Base-by-base conservation (phyloP, 2,797 vertebrate genomes). In the Trichosurus vulpecula region DNA sequence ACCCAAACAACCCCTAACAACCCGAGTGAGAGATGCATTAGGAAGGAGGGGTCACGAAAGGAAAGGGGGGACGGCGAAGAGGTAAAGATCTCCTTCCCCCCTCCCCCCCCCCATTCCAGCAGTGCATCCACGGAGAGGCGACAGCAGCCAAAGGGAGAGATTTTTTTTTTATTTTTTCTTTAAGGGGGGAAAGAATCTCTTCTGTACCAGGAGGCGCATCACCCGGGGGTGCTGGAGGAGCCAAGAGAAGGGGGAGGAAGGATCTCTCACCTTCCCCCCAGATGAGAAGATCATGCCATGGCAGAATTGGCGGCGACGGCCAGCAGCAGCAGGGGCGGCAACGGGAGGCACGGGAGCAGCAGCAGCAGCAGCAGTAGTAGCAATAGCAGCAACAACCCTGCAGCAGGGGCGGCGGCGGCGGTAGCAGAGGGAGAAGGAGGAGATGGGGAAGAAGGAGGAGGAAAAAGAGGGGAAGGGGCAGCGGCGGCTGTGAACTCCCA, bases 201-300 rank as follows among this genome's bases (percentile, higher is more conserved):
- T 96, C 95, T 96, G 96, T 25, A n/a, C 92, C 93, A 8, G 10
- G 74, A 97, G 81, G 95, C 56, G 2, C 74, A 47, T 51, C 41
- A 56, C 93, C 74, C 41, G 0, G 94, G 81, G 53, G 94, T 92
- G 56, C 92, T 29, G 27, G 57, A 6, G 54, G 74, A 53, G 55
- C 19, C 41, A 51, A 11, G 41, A 56, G 66, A 47, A 12, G 93
- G 93, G 93, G 95, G 93, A 96, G 94, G 87, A 87, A 93, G 95
- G 96, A 91, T 91, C 96, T 96, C 94, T 94, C 95, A 96, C 97
- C 97, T 66, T 94, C 87, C 95, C 96, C 57, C 96, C 95, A 91
- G 91, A 97, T 97, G 98, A 96, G 95, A 96, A 96, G 94, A 96
- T 95, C 97, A 97, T 97, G 98, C 95, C 61, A 98, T 98, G 98